A percentile compares a stretch with the other conserved stretches of the same genome.
phyloP scores from a whole-genome alignment of 2,113 vertebrate species.

The Platichthys stellatus region DNA sequence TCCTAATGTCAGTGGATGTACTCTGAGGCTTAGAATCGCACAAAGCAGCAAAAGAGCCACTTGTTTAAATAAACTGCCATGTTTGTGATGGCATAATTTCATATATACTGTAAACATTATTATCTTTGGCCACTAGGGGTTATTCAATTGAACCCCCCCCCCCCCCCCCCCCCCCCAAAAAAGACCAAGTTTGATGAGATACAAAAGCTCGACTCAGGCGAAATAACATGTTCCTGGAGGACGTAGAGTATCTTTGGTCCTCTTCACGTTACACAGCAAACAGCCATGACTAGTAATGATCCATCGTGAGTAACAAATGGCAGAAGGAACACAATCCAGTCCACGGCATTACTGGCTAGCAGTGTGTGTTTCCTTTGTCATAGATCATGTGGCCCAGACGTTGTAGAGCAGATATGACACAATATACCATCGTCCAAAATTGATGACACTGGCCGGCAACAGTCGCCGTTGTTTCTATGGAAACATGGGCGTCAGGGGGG shows the following conservation, averaged over 20 bases:
- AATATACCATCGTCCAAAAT: background rate
- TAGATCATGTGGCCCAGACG: no score
- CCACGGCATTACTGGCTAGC: no score
- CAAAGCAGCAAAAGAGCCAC: slow-evolving; percentile 30
- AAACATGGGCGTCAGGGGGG: background rate
- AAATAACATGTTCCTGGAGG: no score
- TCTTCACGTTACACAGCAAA: no score
- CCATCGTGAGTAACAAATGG: background rate
- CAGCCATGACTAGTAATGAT: no score
- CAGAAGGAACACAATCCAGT: no score
- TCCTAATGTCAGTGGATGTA: slow-evolving; percentile 62
- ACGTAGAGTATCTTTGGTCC: no score
- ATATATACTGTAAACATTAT: background rate
- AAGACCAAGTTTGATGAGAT: background rate
- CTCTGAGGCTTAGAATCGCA: slow-evolving; percentile 47
- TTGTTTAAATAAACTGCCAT: slow-evolving; percentile 31
- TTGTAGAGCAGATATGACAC: background rate
- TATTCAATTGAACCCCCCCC: background rate
- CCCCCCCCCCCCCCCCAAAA: no score
- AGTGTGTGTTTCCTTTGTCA: no score
- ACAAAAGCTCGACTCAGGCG: background rate
- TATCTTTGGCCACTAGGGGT: background rate
- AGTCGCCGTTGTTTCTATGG: background rate
- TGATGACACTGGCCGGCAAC: background rate
- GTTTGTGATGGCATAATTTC: slow-evolving; percentile 2